Percentiles rank a stretch among this genome's conserved stretches.
Evolutionary conservation across 2,113 vertebrate species (phyloP).

Genomic region (Labeo rohita): DNA sequence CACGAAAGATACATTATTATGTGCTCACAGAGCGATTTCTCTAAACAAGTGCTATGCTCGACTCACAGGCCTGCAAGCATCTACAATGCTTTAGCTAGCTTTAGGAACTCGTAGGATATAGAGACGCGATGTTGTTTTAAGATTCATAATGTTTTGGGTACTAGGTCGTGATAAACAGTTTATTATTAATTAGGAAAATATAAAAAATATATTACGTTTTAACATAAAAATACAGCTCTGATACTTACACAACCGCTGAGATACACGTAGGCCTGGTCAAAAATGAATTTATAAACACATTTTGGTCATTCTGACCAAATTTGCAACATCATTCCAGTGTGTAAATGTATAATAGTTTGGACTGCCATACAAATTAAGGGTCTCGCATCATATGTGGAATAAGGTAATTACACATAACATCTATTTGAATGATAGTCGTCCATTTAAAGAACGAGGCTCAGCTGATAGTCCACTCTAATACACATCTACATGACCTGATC

Average conservation of each 20-base stretch:
- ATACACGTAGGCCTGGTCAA: not conserved
- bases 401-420: conserved; percentile 4
- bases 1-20: not conserved
- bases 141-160: not conserved
- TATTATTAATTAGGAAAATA: not conserved
- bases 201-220: not conserved
- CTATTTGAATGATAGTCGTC: not conserved
- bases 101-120: not conserved
- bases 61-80: conserved; percentile 10
- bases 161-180: not conserved
- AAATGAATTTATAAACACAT: not conserved
- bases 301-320: not conserved
- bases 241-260: not conserved
- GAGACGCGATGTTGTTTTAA: not conserved
- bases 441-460: conserved; percentile 14
- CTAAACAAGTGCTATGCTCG: not conserved
- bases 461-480: not conserved
- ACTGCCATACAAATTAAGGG: conserved; percentile 1
- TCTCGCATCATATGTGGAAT: not conserved
- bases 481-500: not conserved
- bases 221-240: not conserved
- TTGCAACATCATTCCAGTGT: conserved; percentile 22
- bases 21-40: not conserved
- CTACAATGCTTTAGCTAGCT: conserved; percentile 23
- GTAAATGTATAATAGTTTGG: not conserved